Percentiles rank a stretch among this genome's conserved stretches.
Conservation (phyloP, 2,113 vertebrate species). For the Paraplagusia blochii region DNA sequence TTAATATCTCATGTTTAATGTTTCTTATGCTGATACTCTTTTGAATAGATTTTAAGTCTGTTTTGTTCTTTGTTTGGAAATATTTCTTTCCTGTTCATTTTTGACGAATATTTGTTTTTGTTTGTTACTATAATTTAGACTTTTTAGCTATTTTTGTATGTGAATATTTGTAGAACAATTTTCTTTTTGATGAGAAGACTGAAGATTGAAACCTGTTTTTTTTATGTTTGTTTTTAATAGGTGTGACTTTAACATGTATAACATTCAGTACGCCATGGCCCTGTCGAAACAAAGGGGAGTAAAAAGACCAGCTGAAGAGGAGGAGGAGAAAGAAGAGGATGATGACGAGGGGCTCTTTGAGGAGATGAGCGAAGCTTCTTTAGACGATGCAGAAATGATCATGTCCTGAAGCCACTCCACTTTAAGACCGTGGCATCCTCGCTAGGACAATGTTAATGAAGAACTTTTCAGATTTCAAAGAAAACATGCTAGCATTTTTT, state of each 20-base stretch:
- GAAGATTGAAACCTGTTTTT: too few species aligned
- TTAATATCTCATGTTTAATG: too few species aligned
- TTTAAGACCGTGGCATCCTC: background rate
- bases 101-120: too few species aligned
- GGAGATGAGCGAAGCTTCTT: constrained; percentile 55
- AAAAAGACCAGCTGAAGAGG: constrained; percentile 73
- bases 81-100: too few species aligned
- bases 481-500: background rate
- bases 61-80: too few species aligned
- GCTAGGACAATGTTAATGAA: background rate
- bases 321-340: constrained; percentile 23
- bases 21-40: too few species aligned
- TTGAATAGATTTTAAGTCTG: too few species aligned
- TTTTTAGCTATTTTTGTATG: too few species aligned
- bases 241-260: constrained; percentile 94
- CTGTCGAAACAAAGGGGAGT: constrained; percentile 84
- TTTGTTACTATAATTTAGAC: too few species aligned
- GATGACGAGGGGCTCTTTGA: constrained; percentile 51
- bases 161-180: too few species aligned
- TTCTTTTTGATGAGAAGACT: too few species aligned
- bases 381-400: constrained; percentile 57
- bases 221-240: constrained; percentile 57
- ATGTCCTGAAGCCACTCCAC: background rate
- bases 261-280: constrained; percentile 81
- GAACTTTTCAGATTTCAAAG: constrained; percentile 14